phyloP scores from a whole-genome alignment of 2,113 vertebrate genomes.

The Cyprinodon brontotheroides region DNA sequence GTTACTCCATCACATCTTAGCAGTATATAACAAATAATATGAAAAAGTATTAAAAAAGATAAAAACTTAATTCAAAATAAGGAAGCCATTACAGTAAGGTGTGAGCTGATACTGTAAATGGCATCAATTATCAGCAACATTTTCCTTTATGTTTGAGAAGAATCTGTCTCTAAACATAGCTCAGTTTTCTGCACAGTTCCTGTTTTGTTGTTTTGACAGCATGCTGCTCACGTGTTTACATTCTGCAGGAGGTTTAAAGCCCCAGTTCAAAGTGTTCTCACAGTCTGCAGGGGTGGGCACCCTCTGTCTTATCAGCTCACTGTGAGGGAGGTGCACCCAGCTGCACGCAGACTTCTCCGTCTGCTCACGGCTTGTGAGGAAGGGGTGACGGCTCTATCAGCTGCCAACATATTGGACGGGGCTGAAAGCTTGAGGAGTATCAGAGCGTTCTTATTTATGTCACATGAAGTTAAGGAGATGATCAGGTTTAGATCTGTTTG shows the following conservation, averaged over 20 bases:
- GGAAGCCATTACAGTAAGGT: not conserved
- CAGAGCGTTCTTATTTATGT: not conserved
- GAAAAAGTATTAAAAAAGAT: not conserved
- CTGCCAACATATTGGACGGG: constrained; percentile 37
- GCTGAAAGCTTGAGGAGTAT: not conserved
- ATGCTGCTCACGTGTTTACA: constrained; percentile 19
- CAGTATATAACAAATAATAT: not conserved
- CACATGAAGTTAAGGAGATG: not conserved
- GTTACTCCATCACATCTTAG: not conserved
- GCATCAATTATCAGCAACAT: not conserved
- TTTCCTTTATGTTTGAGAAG: not conserved
- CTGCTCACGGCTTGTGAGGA: not conserved
- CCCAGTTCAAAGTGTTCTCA: not conserved
- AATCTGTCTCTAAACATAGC: not conserved
- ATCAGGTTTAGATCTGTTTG: not conserved
- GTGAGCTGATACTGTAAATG: not conserved
- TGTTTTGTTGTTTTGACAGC: not conserved
- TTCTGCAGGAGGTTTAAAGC: not conserved
- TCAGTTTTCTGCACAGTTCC: not conserved
- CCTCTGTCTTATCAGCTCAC: constrained; percentile 46
- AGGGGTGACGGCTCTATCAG: constrained; percentile 46
- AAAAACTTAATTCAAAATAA: not conserved
- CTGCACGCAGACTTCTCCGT: constrained; percentile 22
- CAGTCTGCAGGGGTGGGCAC: constrained; percentile 3
- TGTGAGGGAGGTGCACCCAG: constrained; percentile 22